Percentiles rank a stretch among this genome's conserved stretches.
phyloP scores from a whole-genome alignment of 2,797 vertebrate genomes.

The Cirrhinus mrigala region DNA sequence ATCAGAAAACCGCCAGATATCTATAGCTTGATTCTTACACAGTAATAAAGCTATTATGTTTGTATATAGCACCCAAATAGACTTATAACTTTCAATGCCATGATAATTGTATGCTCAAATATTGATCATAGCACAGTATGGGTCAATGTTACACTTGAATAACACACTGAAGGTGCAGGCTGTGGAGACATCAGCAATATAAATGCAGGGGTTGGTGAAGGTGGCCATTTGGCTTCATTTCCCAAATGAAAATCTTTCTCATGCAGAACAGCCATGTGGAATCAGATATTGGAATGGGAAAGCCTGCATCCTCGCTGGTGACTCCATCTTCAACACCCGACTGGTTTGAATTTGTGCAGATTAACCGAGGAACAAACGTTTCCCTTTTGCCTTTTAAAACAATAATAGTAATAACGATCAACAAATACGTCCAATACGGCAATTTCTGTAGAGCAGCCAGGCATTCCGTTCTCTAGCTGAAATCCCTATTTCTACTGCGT shows the following conservation, averaged over 20 bases:
- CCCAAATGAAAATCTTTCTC: slow-evolving; percentile 78
- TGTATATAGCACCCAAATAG: slow-evolving; percentile 52
- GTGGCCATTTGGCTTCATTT: slow-evolving; percentile 61
- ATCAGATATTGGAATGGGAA: slow-evolving; percentile 79
- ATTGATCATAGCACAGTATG: slow-evolving; percentile 57
- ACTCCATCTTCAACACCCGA: slow-evolving; percentile 78
- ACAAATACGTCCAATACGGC: slow-evolving; percentile 74
- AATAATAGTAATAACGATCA: slow-evolving; percentile 75
- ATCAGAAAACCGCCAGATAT: not conserved
- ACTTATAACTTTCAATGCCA: slow-evolving; percentile 52
- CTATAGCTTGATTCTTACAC: not conserved
- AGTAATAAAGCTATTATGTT: slow-evolving; percentile 44
- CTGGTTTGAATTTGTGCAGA: slow-evolving; percentile 71
- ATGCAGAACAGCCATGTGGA: slow-evolving; percentile 79
- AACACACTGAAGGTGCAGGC: slow-evolving; percentile 41
- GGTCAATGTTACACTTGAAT: slow-evolving; percentile 57
- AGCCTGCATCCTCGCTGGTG: slow-evolving; percentile 70
- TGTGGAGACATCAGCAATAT: slow-evolving; percentile 29
- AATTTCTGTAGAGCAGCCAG: slow-evolving; percentile 77
- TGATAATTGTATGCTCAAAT: slow-evolving; percentile 57
- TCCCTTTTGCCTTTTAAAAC: slow-evolving; percentile 71
- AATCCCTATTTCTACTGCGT: slow-evolving; percentile 35
- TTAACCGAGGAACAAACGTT: slow-evolving; percentile 67
- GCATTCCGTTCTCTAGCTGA: slow-evolving; percentile 78
- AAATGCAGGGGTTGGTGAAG: slow-evolving; percentile 23